These are phyloP conservation scores for Peromyscus attwateri DNA, from an alignment of 2,797 vertebrate genomes.

Conservation along the genomic window DNA sequence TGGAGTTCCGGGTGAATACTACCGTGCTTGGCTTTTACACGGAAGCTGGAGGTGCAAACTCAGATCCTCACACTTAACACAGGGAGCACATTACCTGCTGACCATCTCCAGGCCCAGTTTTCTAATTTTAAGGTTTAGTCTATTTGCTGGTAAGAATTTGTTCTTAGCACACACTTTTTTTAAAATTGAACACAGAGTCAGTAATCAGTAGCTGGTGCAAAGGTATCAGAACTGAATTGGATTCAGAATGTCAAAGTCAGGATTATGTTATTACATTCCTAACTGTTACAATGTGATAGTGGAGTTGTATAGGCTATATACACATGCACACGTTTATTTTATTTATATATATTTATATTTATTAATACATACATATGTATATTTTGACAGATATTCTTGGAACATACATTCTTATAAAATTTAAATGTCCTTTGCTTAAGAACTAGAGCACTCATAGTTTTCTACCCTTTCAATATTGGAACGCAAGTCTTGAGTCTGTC, in stretches of 20 bases:
- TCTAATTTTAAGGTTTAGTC: conserved; percentile 18
- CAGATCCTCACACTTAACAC: neutral
- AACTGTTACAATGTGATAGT: conserved; percentile 26
- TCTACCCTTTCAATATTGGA: conserved; percentile 30
- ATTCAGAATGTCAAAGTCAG: conserved; percentile 46
- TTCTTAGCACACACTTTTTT: conserved; percentile 26
- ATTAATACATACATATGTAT: neutral
- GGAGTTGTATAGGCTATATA: neutral
- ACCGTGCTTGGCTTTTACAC: neutral
- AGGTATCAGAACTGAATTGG: conserved; percentile 44
- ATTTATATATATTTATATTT: too few relatives aligned
- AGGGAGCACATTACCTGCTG: neutral
- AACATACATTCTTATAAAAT: conserved; percentile 29
- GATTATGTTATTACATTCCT: conserved; percentile 9
- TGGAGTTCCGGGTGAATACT: neutral
- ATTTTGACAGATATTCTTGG: conserved; percentile 58
- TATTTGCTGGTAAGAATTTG: conserved; percentile 58
- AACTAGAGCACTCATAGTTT: neutral
- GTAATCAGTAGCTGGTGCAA: neutral
- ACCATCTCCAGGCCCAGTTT: neutral
- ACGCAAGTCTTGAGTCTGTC: conserved; percentile 36
- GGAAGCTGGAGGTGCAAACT: neutral
- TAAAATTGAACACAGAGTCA: conserved; percentile 34
- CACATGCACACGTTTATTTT: neutral
- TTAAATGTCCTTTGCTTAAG: conserved; percentile 49